A percentile compares a stretch with the other conserved stretches of the same genome.
Conservation (phyloP, 2,888 invertebrate species). For the Gymnocheta viridis region DNA sequence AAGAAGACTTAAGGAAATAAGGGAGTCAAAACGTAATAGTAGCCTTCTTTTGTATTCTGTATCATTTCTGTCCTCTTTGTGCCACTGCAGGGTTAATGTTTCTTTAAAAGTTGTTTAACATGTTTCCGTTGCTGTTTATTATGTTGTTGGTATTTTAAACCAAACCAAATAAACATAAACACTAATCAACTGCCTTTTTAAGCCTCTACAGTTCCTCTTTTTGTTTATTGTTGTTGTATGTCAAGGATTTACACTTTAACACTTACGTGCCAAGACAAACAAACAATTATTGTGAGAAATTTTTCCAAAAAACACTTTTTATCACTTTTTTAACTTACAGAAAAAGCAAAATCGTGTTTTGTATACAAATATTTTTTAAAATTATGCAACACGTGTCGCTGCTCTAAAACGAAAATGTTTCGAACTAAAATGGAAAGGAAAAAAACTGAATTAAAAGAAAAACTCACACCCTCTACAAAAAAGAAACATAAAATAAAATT, state of each 20-base stretch:
- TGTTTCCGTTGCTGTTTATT: slow-evolving; percentile 37
- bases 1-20: too few relatives aligned
- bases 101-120: slow-evolving; percentile 32
- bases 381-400: slow-evolving; percentile 64
- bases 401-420: slow-evolving; percentile 53
- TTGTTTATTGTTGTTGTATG: not conserved
- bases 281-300: slow-evolving; percentile 56
- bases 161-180: slow-evolving; percentile 62
- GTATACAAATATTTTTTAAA: slow-evolving; percentile 37
- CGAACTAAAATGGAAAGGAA: slow-evolving; percentile 7
- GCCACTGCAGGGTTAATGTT: slow-evolving; percentile 15
- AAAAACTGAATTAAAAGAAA: slow-evolving; percentile 6
- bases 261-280: slow-evolving; percentile 36
- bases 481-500: not conserved
- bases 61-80: not conserved
- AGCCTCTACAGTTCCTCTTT: slow-evolving; percentile 33
- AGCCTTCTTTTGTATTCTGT: not conserved
- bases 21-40: too few relatives aligned
- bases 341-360: slow-evolving; percentile 66
- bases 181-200: slow-evolving; percentile 64
- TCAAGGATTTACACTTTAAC: slow-evolving; percentile 59
- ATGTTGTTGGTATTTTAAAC: slow-evolving; percentile 47
- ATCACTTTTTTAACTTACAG: slow-evolving; percentile 34
- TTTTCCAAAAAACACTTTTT: slow-evolving; percentile 37
- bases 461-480: slow-evolving; percentile 51